These are phyloP conservation scores for Drosophila antonietae DNA, from an alignment of 2,888 invertebrate genomes.

Conservation along the genomic window DNA sequence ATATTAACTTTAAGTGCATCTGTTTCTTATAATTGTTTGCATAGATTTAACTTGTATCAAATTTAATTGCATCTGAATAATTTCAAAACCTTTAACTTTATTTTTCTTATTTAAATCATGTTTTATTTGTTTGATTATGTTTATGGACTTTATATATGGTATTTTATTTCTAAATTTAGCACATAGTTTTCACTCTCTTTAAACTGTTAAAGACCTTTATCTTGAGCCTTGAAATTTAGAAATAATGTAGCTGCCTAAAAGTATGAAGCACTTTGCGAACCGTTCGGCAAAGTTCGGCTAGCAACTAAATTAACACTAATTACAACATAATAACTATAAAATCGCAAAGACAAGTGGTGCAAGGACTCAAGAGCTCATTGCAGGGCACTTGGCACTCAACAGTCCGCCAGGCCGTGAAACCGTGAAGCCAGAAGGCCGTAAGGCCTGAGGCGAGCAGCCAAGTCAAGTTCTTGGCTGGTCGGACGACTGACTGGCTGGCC, in stretches of 20 bases:
- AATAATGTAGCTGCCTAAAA: conserved; percentile 24
- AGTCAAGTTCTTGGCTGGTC: conserved; percentile 58
- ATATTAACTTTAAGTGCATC: too few relatives aligned
- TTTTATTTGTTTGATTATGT: too few relatives aligned
- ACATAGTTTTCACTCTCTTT: too few relatives aligned
- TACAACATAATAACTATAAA: conserved; percentile 76
- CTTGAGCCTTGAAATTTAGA: background rate
- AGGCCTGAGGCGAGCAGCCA: conserved; percentile 40
- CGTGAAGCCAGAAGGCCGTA: conserved; percentile 2
- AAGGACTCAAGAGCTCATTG: conserved; percentile 72
- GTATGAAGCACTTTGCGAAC: conserved; percentile 36
- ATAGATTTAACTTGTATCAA: too few relatives aligned
- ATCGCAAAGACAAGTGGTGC: conserved; percentile 67
- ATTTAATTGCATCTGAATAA: too few relatives aligned
- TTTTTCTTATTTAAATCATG: too few relatives aligned
- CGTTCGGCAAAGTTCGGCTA: conserved; percentile 12
- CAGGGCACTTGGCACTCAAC: conserved; percentile 62
- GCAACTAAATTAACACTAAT: conserved; percentile 75
- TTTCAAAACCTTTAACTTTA: too few relatives aligned
- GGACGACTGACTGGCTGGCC: conserved; percentile 27
- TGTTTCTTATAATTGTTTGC: too few relatives aligned
- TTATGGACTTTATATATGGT: too few relatives aligned
- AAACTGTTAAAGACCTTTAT: background rate
- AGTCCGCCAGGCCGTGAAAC: conserved; percentile 22
- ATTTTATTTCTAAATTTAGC: too few relatives aligned